Evolutionary conservation across 2,113 vertebrate species (phyloP).

Genomic region (Elephantulus edwardii): DNA sequence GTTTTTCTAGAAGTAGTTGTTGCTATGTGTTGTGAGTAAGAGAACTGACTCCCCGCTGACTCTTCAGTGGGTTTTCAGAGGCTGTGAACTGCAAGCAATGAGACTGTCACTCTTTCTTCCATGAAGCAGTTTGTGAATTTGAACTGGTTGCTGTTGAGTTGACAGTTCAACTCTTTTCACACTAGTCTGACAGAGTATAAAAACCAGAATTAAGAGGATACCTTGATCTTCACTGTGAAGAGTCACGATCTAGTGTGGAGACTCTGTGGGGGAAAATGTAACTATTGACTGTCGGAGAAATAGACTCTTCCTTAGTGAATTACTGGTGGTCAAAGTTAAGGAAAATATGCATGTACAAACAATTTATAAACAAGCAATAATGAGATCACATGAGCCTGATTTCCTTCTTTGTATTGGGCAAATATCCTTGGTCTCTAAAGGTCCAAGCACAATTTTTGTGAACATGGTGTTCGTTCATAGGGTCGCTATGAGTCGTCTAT

Average conservation of each 20-base stretch:
- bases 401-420: background rate
- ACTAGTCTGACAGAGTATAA: no score
- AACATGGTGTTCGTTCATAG: background rate
- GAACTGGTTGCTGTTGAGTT: no score
- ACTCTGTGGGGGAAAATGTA: background rate
- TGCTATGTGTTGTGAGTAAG: no score
- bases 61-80: no score
- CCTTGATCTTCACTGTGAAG: background rate
- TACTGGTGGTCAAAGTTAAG: background rate
- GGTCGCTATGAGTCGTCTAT: no score
- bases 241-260: background rate
- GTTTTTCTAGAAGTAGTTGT: background rate
- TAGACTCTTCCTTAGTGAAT: background rate
- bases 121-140: no score
- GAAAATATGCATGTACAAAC: background rate
- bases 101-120: no score
- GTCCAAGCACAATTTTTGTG: background rate
- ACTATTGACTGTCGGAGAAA: background rate
- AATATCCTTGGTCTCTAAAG: background rate
- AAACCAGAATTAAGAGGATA: no score
- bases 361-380: background rate
- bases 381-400: background rate
- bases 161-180: no score
- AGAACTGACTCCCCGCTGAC: no score
- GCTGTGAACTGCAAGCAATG: no score